A percentile compares a stretch with the other conserved stretches of the same genome.
Evolutionary conservation across 2,888 invertebrate genomes (phyloP).

Genomic region (Opisthograptis luteolata): DNA sequence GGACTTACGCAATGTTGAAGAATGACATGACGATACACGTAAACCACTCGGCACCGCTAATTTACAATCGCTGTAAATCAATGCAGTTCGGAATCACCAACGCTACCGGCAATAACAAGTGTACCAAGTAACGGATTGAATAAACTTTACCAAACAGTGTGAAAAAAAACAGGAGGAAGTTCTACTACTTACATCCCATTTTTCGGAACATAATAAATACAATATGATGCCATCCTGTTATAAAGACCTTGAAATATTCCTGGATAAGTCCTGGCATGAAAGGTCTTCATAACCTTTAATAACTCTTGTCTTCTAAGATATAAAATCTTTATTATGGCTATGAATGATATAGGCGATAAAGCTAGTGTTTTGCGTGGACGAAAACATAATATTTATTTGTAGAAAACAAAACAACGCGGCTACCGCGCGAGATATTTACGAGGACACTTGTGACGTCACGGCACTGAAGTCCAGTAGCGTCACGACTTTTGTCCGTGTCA

Average conservation of each 20-base stretch:
- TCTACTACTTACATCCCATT: background rate
- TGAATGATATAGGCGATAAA: constrained; percentile 48
- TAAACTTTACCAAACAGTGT: background rate
- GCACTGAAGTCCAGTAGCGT: constrained; percentile 44
- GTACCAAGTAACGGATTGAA: background rate
- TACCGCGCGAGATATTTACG: constrained; percentile 46
- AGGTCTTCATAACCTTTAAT: constrained; percentile 31
- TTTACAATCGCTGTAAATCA: constrained; percentile 2
- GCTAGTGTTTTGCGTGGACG: constrained; percentile 40
- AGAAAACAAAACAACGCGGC: constrained; percentile 45
- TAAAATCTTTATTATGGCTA: constrained; percentile 46
- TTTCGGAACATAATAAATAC: background rate
- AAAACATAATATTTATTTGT: constrained; percentile 52
- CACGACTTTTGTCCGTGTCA: constrained; percentile 37
- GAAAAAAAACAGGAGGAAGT: background rate
- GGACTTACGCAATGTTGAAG: constrained; percentile 33
- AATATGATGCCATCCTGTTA: background rate
- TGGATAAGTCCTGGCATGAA: constrained; percentile 8
- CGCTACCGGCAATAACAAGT: background rate
- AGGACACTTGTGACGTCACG: constrained; percentile 40
- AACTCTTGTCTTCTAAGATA: constrained; percentile 33
- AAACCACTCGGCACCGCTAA: constrained; percentile 5
- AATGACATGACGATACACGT: constrained; percentile 13
- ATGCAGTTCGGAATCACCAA: background rate
- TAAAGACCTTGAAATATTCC: constrained; percentile 5